phyloP scores from a whole-genome alignment of 2,797 vertebrate genomes.

The Pangasius krempfi region DNA sequence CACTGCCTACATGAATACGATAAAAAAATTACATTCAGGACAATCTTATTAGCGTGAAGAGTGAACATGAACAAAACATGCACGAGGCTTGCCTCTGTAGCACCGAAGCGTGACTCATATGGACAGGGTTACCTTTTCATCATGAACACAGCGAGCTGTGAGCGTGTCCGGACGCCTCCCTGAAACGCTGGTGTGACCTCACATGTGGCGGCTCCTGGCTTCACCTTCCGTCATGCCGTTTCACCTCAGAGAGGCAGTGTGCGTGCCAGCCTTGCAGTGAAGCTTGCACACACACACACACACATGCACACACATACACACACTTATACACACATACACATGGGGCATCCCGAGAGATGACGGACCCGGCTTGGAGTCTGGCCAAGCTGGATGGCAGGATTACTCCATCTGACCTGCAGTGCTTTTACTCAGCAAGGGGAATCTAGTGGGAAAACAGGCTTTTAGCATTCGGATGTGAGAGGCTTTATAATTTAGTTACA shows the following conservation, averaged over 20 bases:
- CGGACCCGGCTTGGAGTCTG: slow-evolving; percentile 44
- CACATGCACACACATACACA: slow-evolving; percentile 5
- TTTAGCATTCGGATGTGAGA: slow-evolving; percentile 49
- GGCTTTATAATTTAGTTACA: slow-evolving; percentile 51
- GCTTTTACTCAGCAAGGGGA: slow-evolving; percentile 48
- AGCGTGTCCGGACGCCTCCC: slow-evolving; percentile 49
- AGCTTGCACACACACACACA: slow-evolving; percentile 16
- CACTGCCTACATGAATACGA: neutral
- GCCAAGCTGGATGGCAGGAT: slow-evolving; percentile 50
- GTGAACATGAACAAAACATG: neutral
- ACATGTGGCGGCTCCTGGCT: slow-evolving; percentile 40
- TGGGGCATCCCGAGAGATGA: slow-evolving; percentile 50
- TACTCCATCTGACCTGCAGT: slow-evolving; percentile 50
- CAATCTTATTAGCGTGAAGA: neutral
- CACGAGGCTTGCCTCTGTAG: slow-evolving; percentile 2
- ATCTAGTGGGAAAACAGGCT: slow-evolving; percentile 54
- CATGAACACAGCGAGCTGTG: slow-evolving; percentile 30
- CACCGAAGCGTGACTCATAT: neutral
- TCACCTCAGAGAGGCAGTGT: slow-evolving; percentile 27
- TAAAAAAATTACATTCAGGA: neutral
- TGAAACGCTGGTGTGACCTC: slow-evolving; percentile 51
- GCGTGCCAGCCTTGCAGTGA: slow-evolving; percentile 34
- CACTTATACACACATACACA: neutral
- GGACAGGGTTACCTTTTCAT: slow-evolving; percentile 39
- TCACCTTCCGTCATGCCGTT: slow-evolving; percentile 21